Base-by-base conservation (phyloP, 2,888 invertebrate species). In the Sarcophaga carnaria region DNA sequence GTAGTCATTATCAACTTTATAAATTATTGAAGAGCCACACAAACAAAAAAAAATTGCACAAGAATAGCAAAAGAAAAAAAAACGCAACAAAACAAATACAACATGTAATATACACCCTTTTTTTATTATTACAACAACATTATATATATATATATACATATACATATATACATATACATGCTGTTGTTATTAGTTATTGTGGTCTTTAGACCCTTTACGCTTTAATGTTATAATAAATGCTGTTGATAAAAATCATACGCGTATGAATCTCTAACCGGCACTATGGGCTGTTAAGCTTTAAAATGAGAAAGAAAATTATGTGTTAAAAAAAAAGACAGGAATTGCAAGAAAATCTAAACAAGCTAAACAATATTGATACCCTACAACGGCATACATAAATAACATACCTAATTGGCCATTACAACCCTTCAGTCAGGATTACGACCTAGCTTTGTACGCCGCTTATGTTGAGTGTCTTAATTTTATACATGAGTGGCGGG, bases 1-100 rank as follows among this genome's bases (percentile, higher is more conserved):
- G 76, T 80, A 85, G 80, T 80, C 75, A 85, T 80, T 81, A 80
- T 77, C 84, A 77, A 74, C 70, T 85, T 76, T 75, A 80, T 74
- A 84, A 84, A 75, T 80, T 70, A 83, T 79, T 74, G 72, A 83
- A 80, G 76, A 83, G 64, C 14, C 64, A 37, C 37, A 10, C 6
- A 37, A 37, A 37, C 2, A 37, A 37, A 37, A 37, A 37, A 6
- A 37, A 6, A 37, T 37, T 37, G 37, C 37, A 37, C 37, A 37
- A 37, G 10, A 37, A 37, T 74, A 60, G 27, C n/a, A 60, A 47
- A 20, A 79, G 37, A 69, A 11, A 49, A 11, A 49, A 54, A 37
- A 27, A 54, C 70, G 22, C 22, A 59, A 75, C n/a, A n/a, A 66
- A 71, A 60, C 66, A 72, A 45, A 64, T 20, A 83, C 12, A 45